Evolutionary conservation across 2,888 invertebrate genomes (phyloP).

Genomic region (Oasisia sp.): DNA sequence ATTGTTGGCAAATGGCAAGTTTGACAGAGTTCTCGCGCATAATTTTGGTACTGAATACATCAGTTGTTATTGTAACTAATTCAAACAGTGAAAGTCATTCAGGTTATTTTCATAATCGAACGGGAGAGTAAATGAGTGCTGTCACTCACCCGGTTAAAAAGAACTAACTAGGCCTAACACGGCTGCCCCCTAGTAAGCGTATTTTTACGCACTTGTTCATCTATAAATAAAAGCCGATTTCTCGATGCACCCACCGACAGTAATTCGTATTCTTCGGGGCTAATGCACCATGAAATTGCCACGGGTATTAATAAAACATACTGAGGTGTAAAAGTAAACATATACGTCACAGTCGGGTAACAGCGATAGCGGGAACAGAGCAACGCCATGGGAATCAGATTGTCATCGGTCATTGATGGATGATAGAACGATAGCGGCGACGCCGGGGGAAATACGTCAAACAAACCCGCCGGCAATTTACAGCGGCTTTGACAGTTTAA

Average conservation of each 20-base stretch:
- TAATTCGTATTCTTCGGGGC: background rate
- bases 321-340: background rate
- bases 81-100: no score
- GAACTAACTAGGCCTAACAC: background rate
- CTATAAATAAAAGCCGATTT: background rate
- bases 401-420: background rate
- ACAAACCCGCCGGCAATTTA: background rate
- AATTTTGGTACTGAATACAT: no score
- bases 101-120: no score
- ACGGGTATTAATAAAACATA: background rate
- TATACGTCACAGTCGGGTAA: background rate
- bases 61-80: no score
- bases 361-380: background rate
- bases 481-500: background rate
- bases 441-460: background rate
- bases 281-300: background rate
- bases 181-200: background rate
- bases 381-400: background rate
- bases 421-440: background rate
- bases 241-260: background rate
- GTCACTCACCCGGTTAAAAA: background rate
- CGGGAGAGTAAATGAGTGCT: background rate
- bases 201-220: background rate
- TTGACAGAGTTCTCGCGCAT: no score
- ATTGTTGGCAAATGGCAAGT: no score